Evolutionary conservation across 2,888 invertebrate genomes (phyloP), one percentile per base, ranked within the genome.

Genomic region (Sussaba pulchella): DNA sequence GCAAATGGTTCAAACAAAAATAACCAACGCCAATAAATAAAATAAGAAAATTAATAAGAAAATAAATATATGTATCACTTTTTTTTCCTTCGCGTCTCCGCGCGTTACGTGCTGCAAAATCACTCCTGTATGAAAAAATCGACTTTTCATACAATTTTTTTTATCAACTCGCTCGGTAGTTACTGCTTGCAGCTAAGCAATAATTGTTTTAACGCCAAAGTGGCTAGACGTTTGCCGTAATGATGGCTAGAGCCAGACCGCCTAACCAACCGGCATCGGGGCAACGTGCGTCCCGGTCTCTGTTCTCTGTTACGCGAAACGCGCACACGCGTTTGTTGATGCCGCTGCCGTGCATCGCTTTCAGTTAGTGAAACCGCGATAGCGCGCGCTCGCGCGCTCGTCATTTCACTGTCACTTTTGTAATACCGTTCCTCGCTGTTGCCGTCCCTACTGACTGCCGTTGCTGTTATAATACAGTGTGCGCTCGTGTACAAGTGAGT

Each of bases 361-460:
- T 88, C 87, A 86, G 83, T 84, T 84, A 87, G 89, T 87, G 88
- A 89, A 89, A 88, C 87, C 85, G 83, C 82, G 81, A 81, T 80
- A 83, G 73, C 74, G 80, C 75, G 78, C n/a, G n/a, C n/a, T n/a
- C n/a, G n/a, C 74, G 78, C 77, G 72, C 84, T 84, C 85, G 87
- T 87, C 88, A 87, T 88, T 89, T 88, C 88, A 90, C 90, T 89
- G 89, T 90, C 90, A 89, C 89, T 90, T 90, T 90, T 90, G 89
- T 89, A 90, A 89, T 89, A 86, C 89, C 90, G 89, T 89, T 89
- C 66, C 71, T 66, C 75, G 71, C 71, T 67, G 69, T 57, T 67
- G 47, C 17, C 47, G 64, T 24, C 19, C 21, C 67, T 39, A 9
- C 39, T 12, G 31, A 17, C 50, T n/a, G 50, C 31, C 17, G 52